Percentiles rank a stretch among this genome's conserved stretches.
Conservation (phyloP, 2,113 vertebrate genomes). For the Acrocephalus arundinaceus region DNA sequence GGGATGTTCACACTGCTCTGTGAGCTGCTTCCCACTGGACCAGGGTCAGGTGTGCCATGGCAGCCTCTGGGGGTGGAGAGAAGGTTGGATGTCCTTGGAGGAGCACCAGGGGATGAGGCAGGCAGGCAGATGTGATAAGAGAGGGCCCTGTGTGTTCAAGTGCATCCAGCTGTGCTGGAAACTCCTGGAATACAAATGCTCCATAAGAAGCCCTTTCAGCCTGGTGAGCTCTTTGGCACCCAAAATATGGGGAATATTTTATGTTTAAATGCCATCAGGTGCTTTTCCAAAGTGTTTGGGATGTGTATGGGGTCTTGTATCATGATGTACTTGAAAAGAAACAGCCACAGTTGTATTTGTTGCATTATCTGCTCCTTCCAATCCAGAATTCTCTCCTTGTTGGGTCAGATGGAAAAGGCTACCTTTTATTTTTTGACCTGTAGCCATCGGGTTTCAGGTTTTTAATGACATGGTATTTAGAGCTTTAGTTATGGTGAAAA, state of each 20-base stretch:
- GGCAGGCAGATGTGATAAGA: neutral
- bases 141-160: neutral
- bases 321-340: neutral
- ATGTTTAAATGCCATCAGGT: neutral
- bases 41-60: accelerated
- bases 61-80: neutral
- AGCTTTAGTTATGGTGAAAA: neutral
- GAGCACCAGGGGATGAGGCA: neutral
- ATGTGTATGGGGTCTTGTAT: neutral
- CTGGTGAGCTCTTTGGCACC: neutral
- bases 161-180: neutral
- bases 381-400: neutral
- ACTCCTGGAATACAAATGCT: neutral
- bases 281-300: neutral
- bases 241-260: neutral
- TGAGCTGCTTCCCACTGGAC: neutral
- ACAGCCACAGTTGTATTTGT: neutral
- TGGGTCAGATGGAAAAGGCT: neutral
- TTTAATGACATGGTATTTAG: neutral
- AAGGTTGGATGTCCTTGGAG: neutral
- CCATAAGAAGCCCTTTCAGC: neutral
- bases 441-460: neutral
- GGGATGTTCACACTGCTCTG: neutral
- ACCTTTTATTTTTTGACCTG: neutral
- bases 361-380: neutral